phyloP scores from a whole-genome alignment of 2,113 vertebrate species.

The Prunella himalayana region DNA sequence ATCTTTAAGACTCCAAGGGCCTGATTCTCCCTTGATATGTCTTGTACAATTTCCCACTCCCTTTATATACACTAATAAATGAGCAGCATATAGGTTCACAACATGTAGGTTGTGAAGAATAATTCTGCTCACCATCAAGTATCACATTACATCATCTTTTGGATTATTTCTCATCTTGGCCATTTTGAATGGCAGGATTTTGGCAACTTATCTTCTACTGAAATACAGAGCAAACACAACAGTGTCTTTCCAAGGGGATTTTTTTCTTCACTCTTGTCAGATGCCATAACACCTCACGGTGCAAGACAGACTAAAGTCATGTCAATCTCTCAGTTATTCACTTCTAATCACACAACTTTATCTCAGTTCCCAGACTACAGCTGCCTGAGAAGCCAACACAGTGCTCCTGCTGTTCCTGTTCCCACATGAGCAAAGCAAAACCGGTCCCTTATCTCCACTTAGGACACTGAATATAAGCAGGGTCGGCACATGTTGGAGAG shows the following conservation, averaged over 20 bases:
- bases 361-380: background rate
- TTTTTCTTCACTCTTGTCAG: background rate
- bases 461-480: background rate
- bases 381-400: background rate
- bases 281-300: background rate
- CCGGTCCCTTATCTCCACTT: background rate
- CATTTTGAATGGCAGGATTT: background rate
- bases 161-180: background rate
- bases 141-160: background rate
- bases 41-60: background rate
- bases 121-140: background rate
- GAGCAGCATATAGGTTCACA: too few relatives aligned
- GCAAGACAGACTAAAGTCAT: background rate
- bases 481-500: background rate
- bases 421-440: background rate
- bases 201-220: background rate
- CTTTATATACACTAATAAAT: background rate
- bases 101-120: background rate
- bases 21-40: background rate
- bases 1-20: background rate
- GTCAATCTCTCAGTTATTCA: background rate
- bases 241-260: background rate
- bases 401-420: background rate
- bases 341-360: background rate
- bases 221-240: background rate